Evolutionary conservation across 2,888 invertebrate genomes (phyloP).

Genomic region (Sminthurinus aureus): DNA sequence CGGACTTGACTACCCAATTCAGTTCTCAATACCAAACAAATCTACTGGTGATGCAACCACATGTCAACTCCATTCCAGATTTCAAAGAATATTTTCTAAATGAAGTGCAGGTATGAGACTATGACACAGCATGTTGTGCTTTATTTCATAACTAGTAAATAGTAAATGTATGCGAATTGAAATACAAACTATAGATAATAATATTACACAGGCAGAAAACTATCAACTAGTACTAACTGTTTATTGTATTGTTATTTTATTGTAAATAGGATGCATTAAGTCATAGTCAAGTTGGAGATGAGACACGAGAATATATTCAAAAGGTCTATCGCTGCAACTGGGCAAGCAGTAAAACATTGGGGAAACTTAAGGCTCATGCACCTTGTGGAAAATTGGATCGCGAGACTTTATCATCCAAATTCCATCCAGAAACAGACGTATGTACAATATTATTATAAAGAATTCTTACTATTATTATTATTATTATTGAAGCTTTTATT

Average conservation of each 20-base stretch:
- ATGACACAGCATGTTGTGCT: too few relatives aligned
- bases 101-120: slow-evolving; percentile 54
- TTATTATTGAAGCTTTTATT: too few relatives aligned
- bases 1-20: slow-evolving; percentile 56
- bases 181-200: too few relatives aligned
- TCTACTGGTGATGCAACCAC: slow-evolving; percentile 58
- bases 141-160: too few relatives aligned
- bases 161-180: too few relatives aligned
- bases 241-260: background rate
- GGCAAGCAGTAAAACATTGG: slow-evolving; percentile 51
- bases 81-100: slow-evolving; percentile 59
- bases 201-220: background rate
- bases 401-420: slow-evolving; percentile 54
- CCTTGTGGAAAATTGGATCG: slow-evolving; percentile 56
- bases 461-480: too few relatives aligned
- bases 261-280: slow-evolving; percentile 35
- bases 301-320: slow-evolving; percentile 59
- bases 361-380: slow-evolving; percentile 43
- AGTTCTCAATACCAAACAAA: slow-evolving; percentile 54
- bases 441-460: slow-evolving; percentile 20
- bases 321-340: slow-evolving; percentile 59
- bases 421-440: slow-evolving; percentile 60
- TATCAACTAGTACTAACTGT: background rate
- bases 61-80: slow-evolving; percentile 58
- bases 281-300: slow-evolving; percentile 45